A percentile compares a stretch with the other conserved stretches of the same genome.
Conservation (phyloP, 2,888 invertebrate genomes). For the Charanyca ferruginea region DNA sequence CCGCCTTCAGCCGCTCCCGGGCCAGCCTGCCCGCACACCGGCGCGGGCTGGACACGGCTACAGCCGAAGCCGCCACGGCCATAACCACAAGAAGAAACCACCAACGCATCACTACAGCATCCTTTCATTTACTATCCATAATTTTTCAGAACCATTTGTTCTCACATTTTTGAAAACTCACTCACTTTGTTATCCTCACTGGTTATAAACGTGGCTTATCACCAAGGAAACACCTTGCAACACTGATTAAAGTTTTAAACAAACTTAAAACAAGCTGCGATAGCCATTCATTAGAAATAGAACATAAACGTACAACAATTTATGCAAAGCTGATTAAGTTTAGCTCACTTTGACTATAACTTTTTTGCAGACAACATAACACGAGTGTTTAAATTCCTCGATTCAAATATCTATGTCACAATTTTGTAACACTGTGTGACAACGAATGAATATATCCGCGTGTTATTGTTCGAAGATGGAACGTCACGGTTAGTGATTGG, state of each 20-base stretch:
- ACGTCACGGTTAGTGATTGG: constrained; percentile 6
- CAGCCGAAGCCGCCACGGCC: constrained; percentile 67
- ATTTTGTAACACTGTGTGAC: constrained; percentile 25
- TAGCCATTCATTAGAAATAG: constrained; percentile 54
- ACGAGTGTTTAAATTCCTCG: constrained; percentile 7
- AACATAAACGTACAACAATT: constrained; percentile 51
- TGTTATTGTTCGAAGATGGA: constrained; percentile 39
- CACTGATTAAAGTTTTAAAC: constrained; percentile 52
- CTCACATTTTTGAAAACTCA: constrained; percentile 19
- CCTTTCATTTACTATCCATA: constrained; percentile 51
- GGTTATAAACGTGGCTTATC: constrained; percentile 40
- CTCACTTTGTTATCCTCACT: constrained; percentile 20
- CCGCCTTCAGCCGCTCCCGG: constrained; percentile 85
- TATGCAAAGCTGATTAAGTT: constrained; percentile 49
- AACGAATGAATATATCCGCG: constrained; percentile 61
- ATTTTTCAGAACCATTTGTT: constrained; percentile 24
- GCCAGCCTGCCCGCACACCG: constrained; percentile 85
- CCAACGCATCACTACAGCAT: constrained; percentile 58
- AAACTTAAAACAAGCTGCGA: constrained; percentile 43
- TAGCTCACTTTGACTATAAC: constrained; percentile 2
- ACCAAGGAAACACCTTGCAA: constrained; percentile 19
- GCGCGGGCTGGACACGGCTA: constrained; percentile 77
- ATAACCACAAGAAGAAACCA: constrained; percentile 55
- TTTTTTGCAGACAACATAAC: constrained; percentile 24
- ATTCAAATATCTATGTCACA: neutral